Evolutionary conservation across 2,797 vertebrate species (phyloP).

Genomic region (Dallia pectoralis): DNA sequence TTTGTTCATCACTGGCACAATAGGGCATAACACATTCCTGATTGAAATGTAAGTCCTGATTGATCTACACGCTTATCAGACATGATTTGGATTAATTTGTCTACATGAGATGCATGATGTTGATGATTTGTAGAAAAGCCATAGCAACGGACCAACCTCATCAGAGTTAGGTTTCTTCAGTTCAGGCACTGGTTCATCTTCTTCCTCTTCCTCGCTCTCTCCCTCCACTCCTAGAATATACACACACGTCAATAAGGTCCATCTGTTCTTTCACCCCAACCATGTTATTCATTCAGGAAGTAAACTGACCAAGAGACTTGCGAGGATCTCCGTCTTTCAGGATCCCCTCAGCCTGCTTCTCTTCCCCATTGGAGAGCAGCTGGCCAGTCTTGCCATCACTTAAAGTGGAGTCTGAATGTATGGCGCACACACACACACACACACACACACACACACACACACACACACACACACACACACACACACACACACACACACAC

Average conservation of each 20-base stretch:
- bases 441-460: neutral
- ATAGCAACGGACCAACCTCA: conserved; percentile 68
- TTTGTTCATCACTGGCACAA: too few species aligned
- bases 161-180: conserved; percentile 83
- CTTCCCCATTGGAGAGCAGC: conserved; percentile 80
- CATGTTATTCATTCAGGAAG: conserved; percentile 17
- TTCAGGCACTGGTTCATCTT: conserved; percentile 75
- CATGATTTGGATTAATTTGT: too few species aligned
- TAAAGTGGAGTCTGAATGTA: conserved; percentile 65
- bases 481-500: conserved; percentile 1
- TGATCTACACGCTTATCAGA: too few species aligned
- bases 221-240: conserved; percentile 73
- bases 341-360: conserved; percentile 71
- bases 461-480: conserved; percentile 11
- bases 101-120: too few species aligned
- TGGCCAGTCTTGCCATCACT: conserved; percentile 63
- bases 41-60: too few species aligned
- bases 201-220: conserved; percentile 87
- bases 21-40: too few species aligned
- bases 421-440: conserved; percentile 27
- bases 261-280: neutral
- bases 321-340: conserved; percentile 72
- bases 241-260: neutral
- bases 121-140: too few species aligned
- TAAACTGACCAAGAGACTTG: conserved; percentile 81